Conservation (phyloP, 2,797 vertebrate genomes). For the Gallirallus australis region DNA sequence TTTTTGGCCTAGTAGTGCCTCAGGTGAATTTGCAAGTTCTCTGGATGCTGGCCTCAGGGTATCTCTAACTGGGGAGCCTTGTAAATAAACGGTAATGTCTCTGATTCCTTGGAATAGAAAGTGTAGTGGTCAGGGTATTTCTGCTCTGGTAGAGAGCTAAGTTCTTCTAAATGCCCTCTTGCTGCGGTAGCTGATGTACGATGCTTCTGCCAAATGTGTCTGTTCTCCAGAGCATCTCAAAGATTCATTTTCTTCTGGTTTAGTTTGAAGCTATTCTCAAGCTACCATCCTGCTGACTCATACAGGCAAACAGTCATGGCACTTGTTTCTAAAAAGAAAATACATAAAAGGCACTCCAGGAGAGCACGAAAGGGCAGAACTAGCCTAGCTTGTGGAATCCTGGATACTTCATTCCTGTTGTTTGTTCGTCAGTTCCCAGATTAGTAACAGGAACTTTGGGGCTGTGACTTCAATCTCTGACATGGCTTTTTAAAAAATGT, state of each 20-base stretch:
- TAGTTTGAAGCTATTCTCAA: background rate
- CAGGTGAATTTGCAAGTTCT: background rate
- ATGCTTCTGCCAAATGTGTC: background rate
- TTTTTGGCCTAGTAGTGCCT: background rate
- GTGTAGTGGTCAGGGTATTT: background rate
- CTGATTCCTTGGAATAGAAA: background rate
- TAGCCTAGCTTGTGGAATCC: background rate
- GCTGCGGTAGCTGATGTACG: background rate
- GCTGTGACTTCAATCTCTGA: conserved; percentile 10
- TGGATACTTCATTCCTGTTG: background rate
- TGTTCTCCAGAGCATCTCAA: background rate
- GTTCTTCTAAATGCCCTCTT: background rate
- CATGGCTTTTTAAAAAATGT: fast-evolving
- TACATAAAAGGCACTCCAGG: background rate
- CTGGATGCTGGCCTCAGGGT: background rate
- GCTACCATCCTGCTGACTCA: background rate
- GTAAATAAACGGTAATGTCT: background rate
- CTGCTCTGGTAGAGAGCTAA: background rate
- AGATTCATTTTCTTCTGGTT: background rate
- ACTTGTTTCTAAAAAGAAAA: background rate
- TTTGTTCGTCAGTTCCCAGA: background rate
- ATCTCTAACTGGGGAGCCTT: background rate
- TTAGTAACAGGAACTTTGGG: background rate
- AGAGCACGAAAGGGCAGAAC: background rate
- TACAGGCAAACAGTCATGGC: background rate